Conservation (phyloP, 2,797 vertebrate genomes). For the Hapalemur alaotrensis region DNA sequence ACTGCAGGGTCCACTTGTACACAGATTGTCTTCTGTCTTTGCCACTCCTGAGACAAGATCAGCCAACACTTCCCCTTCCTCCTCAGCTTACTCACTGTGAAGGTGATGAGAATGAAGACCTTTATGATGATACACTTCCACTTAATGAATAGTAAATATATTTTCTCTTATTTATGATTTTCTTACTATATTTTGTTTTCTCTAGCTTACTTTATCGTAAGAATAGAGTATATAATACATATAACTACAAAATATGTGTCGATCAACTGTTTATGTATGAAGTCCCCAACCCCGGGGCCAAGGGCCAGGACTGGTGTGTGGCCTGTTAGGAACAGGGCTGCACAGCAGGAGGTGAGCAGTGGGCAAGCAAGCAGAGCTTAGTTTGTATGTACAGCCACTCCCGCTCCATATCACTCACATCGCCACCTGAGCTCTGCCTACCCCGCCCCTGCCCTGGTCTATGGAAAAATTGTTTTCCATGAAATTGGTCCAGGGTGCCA, state of each 20-base stretch:
- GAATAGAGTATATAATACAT: neutral
- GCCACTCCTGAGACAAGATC: neutral
- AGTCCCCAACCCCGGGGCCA: too few relatives aligned
- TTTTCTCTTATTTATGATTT: neutral
- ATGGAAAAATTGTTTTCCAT: too few relatives aligned
- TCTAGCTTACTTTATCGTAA: neutral
- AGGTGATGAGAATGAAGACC: neutral
- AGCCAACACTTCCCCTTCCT: neutral
- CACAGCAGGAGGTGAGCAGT: too few relatives aligned
- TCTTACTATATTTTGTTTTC: neutral
- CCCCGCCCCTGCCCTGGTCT: too few relatives aligned
- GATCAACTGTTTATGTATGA: neutral
- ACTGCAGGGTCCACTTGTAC: neutral
- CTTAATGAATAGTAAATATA: neutral
- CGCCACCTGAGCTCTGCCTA: too few relatives aligned
- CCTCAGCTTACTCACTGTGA: neutral
- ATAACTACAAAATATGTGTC: neutral
- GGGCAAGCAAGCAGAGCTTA: too few relatives aligned
- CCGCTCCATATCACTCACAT: too few relatives aligned
- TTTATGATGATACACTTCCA: neutral
- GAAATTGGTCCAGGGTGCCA: too few relatives aligned
- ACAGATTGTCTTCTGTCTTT: neutral
- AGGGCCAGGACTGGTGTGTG: too few relatives aligned
- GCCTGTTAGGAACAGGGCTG: too few relatives aligned
- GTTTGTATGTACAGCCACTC: too few relatives aligned